A percentile compares a stretch with the other conserved stretches of the same genome.
phyloP scores from a whole-genome alignment of 2,888 invertebrate species.

The Tiliacea citrago region DNA sequence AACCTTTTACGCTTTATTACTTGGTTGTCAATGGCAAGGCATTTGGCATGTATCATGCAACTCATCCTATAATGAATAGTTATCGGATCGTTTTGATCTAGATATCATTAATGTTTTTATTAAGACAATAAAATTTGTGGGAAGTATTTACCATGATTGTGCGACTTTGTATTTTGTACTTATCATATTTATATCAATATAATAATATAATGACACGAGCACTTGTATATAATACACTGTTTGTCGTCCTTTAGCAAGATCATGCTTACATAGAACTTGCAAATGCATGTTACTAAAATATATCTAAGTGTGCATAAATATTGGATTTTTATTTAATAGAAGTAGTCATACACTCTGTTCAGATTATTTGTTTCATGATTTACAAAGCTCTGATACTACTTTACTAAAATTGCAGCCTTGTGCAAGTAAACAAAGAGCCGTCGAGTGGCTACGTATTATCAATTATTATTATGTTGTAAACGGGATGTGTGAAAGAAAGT shows the following conservation, averaged over 20 bases:
- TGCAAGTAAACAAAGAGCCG: slow-evolving; percentile 28
- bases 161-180: slow-evolving; percentile 55
- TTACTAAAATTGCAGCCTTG: slow-evolving; percentile 15
- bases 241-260: slow-evolving; percentile 60
- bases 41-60: slow-evolving; percentile 39
- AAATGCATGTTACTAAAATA: slow-evolving; percentile 69
- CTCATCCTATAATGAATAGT: slow-evolving; percentile 46
- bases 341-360: slow-evolving; percentile 48
- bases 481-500: slow-evolving; percentile 25
- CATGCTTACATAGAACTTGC: slow-evolving; percentile 66
- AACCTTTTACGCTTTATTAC: not conserved
- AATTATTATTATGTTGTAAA: slow-evolving; percentile 1
- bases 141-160: slow-evolving; percentile 45
- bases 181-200: slow-evolving; percentile 53
- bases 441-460: slow-evolving; percentile 31
- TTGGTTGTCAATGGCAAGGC: not conserved
- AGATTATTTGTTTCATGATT: slow-evolving; percentile 12
- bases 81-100: slow-evolving; percentile 19
- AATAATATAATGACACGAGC: slow-evolving; percentile 49
- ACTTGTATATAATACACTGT: slow-evolving; percentile 69
- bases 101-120: slow-evolving; percentile 31
- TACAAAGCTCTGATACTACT: slow-evolving; percentile 10
- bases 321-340: slow-evolving; percentile 69
- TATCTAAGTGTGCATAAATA: slow-evolving; percentile 66
- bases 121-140: slow-evolving; percentile 56